These are phyloP conservation scores for Caenorhabditis brenneri DNA, from an alignment of 1,140 invertebrate genomes.

Conservation along the genomic window DNA sequence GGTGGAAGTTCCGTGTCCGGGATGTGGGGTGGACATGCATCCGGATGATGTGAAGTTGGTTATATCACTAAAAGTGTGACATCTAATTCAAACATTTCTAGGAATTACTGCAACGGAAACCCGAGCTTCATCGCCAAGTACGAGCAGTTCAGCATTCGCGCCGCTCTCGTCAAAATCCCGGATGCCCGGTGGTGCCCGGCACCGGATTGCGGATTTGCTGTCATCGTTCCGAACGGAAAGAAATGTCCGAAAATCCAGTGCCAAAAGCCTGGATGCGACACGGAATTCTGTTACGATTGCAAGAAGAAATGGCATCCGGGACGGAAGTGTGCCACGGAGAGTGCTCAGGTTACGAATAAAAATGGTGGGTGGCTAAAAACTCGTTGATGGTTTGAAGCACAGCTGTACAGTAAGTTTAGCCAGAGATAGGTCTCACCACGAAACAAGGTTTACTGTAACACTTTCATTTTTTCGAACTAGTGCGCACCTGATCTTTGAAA, in stretches of 20 bases:
- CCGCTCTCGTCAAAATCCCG: neutral
- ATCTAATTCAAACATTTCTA: neutral
- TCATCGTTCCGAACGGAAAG: neutral
- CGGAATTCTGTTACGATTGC: neutral
- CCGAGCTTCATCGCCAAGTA: neutral
- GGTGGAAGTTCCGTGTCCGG: neutral
- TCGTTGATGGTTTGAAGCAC: too few relatives aligned
- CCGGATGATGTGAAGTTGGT: neutral
- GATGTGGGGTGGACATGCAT: neutral
- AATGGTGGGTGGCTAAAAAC: too few relatives aligned
- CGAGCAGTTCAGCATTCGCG: neutral
- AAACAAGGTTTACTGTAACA: too few relatives aligned
- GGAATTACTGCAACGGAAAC: neutral
- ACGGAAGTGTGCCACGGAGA: neutral
- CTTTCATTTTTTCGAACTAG: too few relatives aligned
- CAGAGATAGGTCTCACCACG: neutral
- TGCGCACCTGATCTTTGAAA: too few relatives aligned
- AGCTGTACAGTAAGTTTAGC: too few relatives aligned
- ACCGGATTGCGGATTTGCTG: constrained; percentile 16
- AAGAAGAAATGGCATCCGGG: neutral
- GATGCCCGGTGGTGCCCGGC: neutral
- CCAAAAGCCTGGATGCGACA: neutral
- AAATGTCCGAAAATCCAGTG: neutral
- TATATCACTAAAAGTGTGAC: neutral
- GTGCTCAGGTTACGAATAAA: neutral